Conservation (phyloP, 2,113 vertebrate genomes). For the Zosterops japonicus region DNA sequence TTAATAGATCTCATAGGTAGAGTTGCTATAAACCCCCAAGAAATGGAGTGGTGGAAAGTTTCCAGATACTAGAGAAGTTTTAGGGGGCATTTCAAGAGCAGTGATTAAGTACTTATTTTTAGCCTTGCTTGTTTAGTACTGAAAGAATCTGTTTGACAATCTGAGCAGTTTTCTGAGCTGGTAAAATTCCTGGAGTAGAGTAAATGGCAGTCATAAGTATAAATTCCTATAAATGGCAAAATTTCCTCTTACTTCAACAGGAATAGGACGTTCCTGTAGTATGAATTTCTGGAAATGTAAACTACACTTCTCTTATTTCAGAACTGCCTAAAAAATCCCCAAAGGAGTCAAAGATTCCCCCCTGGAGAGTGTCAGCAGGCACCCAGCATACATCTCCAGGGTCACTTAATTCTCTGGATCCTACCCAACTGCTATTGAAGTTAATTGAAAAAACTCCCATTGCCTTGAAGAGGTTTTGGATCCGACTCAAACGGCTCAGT, state of each 20-base stretch:
- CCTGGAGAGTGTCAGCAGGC: neutral
- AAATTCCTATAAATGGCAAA: neutral
- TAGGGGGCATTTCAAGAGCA: neutral
- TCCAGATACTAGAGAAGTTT: neutral
- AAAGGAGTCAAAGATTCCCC: neutral
- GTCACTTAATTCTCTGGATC: slow-evolving; percentile 22
- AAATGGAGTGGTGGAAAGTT: neutral
- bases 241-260: neutral
- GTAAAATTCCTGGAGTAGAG: neutral
- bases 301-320: neutral
- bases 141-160: neutral
- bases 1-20: neutral
- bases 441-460: slow-evolving; percentile 43
- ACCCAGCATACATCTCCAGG: neutral
- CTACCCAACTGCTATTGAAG: neutral
- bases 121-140: neutral
- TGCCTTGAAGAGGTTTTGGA: slow-evolving; percentile 38
- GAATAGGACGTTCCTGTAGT: neutral
- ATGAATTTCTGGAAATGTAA: neutral
- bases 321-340: neutral
- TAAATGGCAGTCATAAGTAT: neutral
- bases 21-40: neutral
- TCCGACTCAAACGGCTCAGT: neutral
- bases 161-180: neutral
- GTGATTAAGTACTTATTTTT: neutral